Base-by-base conservation (phyloP, 1,140 invertebrate species). In the Hydropsyche tenuis region DNA sequence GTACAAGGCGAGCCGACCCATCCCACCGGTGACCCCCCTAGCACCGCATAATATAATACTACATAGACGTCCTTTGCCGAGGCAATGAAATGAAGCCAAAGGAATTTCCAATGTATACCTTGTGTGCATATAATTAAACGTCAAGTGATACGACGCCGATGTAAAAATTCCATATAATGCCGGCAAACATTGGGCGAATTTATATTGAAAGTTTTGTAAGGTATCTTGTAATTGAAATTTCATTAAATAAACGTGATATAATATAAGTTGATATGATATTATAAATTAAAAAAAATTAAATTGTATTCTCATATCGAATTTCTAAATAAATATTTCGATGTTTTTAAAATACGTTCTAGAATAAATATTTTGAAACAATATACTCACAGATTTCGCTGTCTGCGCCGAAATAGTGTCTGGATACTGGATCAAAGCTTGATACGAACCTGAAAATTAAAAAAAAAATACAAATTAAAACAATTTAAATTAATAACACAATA, bases 361-460 rank as follows among this genome's bases (percentile, higher is more conserved):
- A 68, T 46, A 45, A 14, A 45, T 18, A 23, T 45, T 5, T 20
- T 20, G 51, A 43, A 43, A 16, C 5, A 72, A 37, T 43, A 27
- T 83, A 90, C 90, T 92, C 85, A 94, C 92, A 86, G 92, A 87
- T 90, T 98, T 98, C 81, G 97, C 97, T 80, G 95, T 91, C 85
- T 98, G 96, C 74, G 98, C 97, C 77, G 96, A 94, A 80, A 96
- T 90, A 72, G 96, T 94, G 86, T 99, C 97, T 76, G 95, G 93
- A 86, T 98, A 98, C 87, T 99, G 98, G 84, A 99, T 97, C 79
- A 99, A 89, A 72, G 97, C 97, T 91, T 99, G 98, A 90, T 98
- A 99, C 87, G 95, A 96, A 88, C 96, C 95, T 97, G 89, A 75
- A 92, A 92, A 81, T 20, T 16, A 22, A 62, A 66, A 23, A 46